These are phyloP conservation scores for Mesodorylaimus sp. DNA, from an alignment of 2,888 invertebrate genomes.

Conservation along the genomic window DNA sequence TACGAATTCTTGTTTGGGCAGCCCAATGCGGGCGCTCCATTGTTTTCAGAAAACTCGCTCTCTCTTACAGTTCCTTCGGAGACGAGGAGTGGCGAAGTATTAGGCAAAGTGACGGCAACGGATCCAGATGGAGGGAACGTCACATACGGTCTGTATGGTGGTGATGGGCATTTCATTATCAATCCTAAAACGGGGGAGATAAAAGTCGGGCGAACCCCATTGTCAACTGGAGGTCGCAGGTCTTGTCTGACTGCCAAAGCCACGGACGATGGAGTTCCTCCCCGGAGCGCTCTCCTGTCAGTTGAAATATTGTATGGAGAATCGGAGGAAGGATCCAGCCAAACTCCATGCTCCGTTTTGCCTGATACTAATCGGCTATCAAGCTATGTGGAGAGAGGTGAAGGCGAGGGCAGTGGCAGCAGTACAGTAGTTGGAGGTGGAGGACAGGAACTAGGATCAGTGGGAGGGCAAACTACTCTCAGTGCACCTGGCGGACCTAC, in stretches of 20 bases:
- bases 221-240: neutral
- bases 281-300: no score
- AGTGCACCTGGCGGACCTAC: no score
- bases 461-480: no score
- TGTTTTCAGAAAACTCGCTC: neutral
- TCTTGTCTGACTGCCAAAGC: neutral
- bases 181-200: neutral
- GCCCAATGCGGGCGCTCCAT: neutral
- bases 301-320: no score
- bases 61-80: neutral
- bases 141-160: neutral
- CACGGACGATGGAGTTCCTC: neutral
- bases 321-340: no score
- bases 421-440: no score
- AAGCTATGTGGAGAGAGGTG: no score
- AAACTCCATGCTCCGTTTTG: no score
- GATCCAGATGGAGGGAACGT: neutral
- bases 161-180: neutral
- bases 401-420: no score
- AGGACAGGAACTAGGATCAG: no score
- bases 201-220: neutral
- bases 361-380: no score
- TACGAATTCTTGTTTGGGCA: neutral
- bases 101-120: neutral
- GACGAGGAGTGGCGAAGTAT: neutral